These are phyloP conservation scores for Charaxes varanes DNA, from an alignment of 1,140 invertebrate species.

Conservation along the genomic window DNA sequence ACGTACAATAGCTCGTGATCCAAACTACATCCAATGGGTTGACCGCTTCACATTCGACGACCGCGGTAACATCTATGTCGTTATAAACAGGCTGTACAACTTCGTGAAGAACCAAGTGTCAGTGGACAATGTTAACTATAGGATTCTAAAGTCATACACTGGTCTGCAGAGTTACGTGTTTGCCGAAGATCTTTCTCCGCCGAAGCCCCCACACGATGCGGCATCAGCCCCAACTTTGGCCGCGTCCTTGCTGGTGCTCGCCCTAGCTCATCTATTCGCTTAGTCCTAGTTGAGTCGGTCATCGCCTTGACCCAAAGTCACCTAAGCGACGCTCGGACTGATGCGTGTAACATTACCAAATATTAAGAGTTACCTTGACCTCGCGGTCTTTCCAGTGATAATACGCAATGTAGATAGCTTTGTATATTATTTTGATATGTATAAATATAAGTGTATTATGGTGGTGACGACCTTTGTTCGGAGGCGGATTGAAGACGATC, in stretches of 20 bases:
- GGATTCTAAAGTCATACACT: constrained; percentile 74
- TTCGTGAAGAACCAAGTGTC: constrained; percentile 75
- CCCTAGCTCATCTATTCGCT: constrained; percentile 46
- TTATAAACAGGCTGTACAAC: constrained; percentile 80
- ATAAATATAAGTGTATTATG: constrained; percentile 27
- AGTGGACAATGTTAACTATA: constrained; percentile 74
- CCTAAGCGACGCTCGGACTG: constrained; percentile 41
- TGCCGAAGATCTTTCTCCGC: constrained; percentile 38
- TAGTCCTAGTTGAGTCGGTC: constrained; percentile 32
- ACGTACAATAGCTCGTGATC: constrained; percentile 78
- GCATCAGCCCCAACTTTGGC: constrained; percentile 33
- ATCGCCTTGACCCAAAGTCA: constrained; percentile 26
- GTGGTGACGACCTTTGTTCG: constrained; percentile 35
- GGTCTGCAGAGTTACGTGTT: constrained; percentile 80
- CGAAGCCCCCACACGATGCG: constrained; percentile 23
- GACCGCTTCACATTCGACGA: constrained; percentile 82
- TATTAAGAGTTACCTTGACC: constrained; percentile 70
- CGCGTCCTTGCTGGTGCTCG: constrained; percentile 40
- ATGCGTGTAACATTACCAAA: constrained; percentile 62
- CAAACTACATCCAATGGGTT: constrained; percentile 81
- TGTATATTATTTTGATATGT: constrained; percentile 42
- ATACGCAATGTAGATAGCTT: constrained; percentile 59
- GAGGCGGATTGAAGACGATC: constrained; percentile 43
- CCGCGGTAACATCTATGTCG: constrained; percentile 77
- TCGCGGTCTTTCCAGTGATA: constrained; percentile 58